Evolutionary conservation across 1,140 invertebrate genomes (phyloP).

Genomic region (Drosophila littoralis): DNA sequence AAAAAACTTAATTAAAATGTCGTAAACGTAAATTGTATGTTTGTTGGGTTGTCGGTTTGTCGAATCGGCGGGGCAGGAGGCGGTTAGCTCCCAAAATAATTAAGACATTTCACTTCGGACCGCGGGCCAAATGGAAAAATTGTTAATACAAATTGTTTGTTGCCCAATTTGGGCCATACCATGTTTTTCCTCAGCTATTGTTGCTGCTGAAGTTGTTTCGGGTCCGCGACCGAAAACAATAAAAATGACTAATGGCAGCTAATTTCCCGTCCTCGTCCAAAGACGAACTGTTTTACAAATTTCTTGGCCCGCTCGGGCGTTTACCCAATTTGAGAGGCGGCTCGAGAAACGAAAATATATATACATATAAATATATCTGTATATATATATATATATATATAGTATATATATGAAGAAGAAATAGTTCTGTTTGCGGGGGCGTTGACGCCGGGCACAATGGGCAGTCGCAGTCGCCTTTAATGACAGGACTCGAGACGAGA

Average conservation of each 20-base stretch:
- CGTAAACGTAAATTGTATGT: constrained; percentile 83
- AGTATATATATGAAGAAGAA: neutral
- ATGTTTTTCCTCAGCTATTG: constrained; percentile 40
- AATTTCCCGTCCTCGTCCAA: constrained; percentile 69
- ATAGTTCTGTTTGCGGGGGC: constrained; percentile 14
- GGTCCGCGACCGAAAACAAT: constrained; percentile 77
- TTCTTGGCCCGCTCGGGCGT: constrained; percentile 37
- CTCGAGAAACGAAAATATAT: neutral
- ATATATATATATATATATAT: neutral
- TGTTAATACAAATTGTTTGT: constrained; percentile 79
- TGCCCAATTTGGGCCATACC: constrained; percentile 65
- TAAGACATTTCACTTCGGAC: constrained; percentile 76
- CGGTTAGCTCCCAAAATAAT: constrained; percentile 77
- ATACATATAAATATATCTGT: neutral
- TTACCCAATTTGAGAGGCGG: constrained; percentile 12
- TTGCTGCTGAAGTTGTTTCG: constrained; percentile 36
- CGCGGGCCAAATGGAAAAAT: constrained; percentile 69
- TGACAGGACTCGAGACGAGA: constrained; percentile 8
- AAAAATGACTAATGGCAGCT: constrained; percentile 83
- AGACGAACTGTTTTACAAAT: constrained; percentile 55
- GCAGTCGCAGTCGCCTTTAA: constrained; percentile 13
- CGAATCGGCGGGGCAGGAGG: constrained; percentile 25
- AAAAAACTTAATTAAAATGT: constrained; percentile 83
- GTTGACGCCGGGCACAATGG: constrained; percentile 8
- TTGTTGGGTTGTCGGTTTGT: constrained; percentile 36